Evolutionary conservation across 2,113 vertebrate genomes (phyloP).

Genomic region (Colistium nudipinnis): DNA sequence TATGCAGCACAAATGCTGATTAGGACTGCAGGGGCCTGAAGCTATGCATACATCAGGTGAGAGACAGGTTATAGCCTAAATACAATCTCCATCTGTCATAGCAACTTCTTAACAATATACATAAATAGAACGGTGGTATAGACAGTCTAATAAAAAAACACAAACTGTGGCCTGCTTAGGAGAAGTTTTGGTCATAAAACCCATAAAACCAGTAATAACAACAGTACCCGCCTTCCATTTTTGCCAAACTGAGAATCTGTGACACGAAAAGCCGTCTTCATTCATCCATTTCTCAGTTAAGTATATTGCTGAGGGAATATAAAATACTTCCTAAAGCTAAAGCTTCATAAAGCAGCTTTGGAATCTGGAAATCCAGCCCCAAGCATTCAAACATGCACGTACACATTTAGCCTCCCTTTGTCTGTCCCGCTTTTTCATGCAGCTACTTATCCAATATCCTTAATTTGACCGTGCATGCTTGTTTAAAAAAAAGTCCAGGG

Average conservation of each 20-base stretch:
- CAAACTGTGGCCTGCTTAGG: too few relatives aligned
- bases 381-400: constrained; percentile 52
- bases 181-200: too few relatives aligned
- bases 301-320: constrained; percentile 35
- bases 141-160: not conserved
- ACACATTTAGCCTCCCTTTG: constrained; percentile 45
- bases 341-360: constrained; percentile 52
- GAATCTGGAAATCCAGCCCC: constrained; percentile 69
- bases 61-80: too few relatives aligned
- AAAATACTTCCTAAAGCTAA: constrained; percentile 36
- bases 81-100: too few relatives aligned
- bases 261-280: not conserved
- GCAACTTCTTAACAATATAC: too few relatives aligned
- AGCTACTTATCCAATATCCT: not conserved
- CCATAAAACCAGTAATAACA: too few relatives aligned
- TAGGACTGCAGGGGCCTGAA: too few relatives aligned
- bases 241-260: not conserved
- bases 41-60: too few relatives aligned
- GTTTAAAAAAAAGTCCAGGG: constrained; percentile 1
- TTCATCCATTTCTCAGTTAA: not conserved
- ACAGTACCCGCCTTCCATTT: too few relatives aligned
- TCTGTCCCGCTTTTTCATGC: constrained; percentile 6
- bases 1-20: too few relatives aligned
- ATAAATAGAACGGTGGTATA: not conserved
- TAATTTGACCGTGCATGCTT: not conserved